Evolutionary conservation across 2,888 invertebrate species (phyloP).

Genomic region (Netelia inedita): DNA sequence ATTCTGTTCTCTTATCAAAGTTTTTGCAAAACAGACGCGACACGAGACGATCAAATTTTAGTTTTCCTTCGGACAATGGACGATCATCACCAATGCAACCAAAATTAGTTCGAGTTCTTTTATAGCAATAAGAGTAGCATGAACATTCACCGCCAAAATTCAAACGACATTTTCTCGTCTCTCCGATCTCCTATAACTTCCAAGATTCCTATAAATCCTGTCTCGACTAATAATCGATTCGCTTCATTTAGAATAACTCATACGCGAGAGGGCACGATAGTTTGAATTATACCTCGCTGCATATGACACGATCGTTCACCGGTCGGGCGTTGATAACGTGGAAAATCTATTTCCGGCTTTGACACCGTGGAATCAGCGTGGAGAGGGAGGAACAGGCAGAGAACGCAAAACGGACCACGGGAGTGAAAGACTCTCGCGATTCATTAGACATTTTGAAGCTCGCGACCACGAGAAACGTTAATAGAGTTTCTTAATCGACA

Average conservation of each 20-base stretch:
- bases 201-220: too few species aligned
- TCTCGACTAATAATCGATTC: not conserved
- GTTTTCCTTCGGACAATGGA: too few species aligned
- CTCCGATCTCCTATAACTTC: too few species aligned
- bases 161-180: too few species aligned
- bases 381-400: slow-evolving; percentile 12
- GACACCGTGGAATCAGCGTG: slow-evolving; percentile 21
- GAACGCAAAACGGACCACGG: slow-evolving; percentile 31
- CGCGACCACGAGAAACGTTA: slow-evolving; percentile 37
- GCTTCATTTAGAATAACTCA: not conserved
- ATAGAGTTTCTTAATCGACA: slow-evolving; percentile 66
- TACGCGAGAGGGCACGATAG: not conserved
- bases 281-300: slow-evolving; percentile 51
- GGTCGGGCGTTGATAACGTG: slow-evolving; percentile 34
- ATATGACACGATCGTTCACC: slow-evolving; percentile 7
- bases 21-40: too few species aligned
- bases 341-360: slow-evolving; percentile 64
- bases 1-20: too few species aligned
- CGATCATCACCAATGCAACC: too few species aligned
- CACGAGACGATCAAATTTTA: too few species aligned
- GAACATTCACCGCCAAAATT: too few species aligned
- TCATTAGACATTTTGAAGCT: not conserved
- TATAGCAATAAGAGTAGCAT: too few species aligned
- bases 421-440: slow-evolving; percentile 7
- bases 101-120: too few species aligned